A percentile compares a stretch with the other conserved stretches of the same genome.
phyloP scores from a whole-genome alignment of 2,797 vertebrate species.

The Cheirogaleus major region DNA sequence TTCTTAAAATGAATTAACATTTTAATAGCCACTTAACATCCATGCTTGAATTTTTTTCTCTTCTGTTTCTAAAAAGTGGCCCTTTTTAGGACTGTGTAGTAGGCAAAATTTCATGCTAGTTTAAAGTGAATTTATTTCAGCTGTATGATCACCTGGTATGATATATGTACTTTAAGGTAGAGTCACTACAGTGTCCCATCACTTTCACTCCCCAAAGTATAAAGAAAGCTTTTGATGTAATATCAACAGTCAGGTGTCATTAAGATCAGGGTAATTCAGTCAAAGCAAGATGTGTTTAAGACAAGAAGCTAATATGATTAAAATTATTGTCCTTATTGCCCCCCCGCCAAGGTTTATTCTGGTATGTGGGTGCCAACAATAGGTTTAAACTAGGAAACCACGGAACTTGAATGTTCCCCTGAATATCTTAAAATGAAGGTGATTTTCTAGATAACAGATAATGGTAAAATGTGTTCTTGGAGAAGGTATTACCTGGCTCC shows the following conservation, averaged over 20 bases:
- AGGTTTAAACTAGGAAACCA: background rate
- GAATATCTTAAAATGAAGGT: background rate
- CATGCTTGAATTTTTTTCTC: background rate
- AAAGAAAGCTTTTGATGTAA: background rate
- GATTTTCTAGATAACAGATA: background rate
- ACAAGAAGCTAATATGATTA: background rate
- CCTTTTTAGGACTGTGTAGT: background rate
- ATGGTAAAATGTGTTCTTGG: background rate
- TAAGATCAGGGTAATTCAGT: background rate
- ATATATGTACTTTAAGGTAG: background rate
- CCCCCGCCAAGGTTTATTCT: background rate
- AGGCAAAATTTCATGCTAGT: background rate
- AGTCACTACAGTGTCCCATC: background rate
- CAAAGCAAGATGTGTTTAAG: background rate
- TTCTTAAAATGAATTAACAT: slow-evolving; percentile 34
- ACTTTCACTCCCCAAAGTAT: background rate
- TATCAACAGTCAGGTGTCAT: background rate
- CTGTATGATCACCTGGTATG: background rate
- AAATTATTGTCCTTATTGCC: background rate
- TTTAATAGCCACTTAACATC: background rate
- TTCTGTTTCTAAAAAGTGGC: background rate
- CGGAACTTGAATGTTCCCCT: background rate
- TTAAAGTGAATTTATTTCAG: background rate
- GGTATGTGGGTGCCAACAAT: background rate
- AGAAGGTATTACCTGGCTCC: background rate